A percentile compares a stretch with the other conserved stretches of the same genome.
These are phyloP conservation scores for Streptopelia turtur DNA, from an alignment of 2,797 vertebrate genomes.

Conservation along the genomic window DNA sequence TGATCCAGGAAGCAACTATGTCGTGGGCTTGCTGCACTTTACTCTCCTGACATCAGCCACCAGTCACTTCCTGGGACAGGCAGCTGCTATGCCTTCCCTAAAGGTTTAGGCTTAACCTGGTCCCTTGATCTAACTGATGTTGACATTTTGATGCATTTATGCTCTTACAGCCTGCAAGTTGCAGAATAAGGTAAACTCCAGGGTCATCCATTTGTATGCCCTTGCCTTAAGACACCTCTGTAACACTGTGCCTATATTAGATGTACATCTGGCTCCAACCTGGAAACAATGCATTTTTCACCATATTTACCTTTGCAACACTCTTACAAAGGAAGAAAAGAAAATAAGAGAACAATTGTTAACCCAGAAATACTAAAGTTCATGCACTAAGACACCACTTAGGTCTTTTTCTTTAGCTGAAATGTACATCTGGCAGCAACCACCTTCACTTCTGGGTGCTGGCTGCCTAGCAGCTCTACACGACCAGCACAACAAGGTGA, in stretches of 20 bases:
- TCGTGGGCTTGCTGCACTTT: neutral
- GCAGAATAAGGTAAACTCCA: neutral
- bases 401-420: neutral
- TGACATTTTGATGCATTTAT: neutral
- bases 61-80: neutral
- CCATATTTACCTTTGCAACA: accelerated
- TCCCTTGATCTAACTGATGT: neutral
- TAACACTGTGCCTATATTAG: neutral
- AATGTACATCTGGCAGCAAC: neutral
- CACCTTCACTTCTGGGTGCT: neutral
- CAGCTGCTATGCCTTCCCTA: neutral
- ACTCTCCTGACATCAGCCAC: neutral
- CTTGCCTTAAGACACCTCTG: neutral
- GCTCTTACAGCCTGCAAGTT: neutral
- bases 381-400: neutral
- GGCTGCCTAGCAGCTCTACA: neutral
- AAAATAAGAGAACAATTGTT: too few relatives aligned
- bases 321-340: neutral
- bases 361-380: neutral
- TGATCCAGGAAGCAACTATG: neutral
- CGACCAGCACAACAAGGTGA: neutral
- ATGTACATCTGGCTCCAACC: neutral
- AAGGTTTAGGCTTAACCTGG: neutral
- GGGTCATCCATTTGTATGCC: neutral
- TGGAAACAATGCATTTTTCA: neutral